Conservation (phyloP, 2,797 vertebrate species). For the Hemibagrus guttatus region DNA sequence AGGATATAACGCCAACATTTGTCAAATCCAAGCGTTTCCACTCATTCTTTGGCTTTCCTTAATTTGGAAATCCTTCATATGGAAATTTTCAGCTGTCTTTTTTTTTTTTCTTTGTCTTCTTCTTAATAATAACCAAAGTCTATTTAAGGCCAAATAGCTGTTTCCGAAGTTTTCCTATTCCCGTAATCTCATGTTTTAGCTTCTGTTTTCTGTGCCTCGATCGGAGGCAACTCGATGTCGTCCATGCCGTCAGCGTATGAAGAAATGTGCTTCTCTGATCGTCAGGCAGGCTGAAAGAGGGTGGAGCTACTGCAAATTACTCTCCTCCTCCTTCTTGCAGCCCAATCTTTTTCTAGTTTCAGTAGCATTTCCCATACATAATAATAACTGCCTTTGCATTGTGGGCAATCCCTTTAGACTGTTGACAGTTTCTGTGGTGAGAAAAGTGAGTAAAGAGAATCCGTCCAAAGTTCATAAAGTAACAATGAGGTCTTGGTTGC, state of each 20-base stretch:
- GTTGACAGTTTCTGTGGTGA: neutral
- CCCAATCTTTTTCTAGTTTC: neutral
- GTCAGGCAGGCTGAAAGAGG: neutral
- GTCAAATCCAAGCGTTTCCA: neutral
- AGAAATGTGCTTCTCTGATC: neutral
- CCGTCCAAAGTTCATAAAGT: too few species aligned
- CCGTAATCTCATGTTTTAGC: neutral
- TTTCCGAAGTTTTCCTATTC: neutral
- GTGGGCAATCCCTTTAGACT: too few species aligned
- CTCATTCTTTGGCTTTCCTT: neutral
- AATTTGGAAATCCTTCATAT: neutral
- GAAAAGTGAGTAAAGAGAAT: neutral
- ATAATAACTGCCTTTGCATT: neutral
- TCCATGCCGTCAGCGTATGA: neutral
- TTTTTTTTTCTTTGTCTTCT: too few species aligned
- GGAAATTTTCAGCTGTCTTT: neutral
- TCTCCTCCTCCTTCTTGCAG: neutral
- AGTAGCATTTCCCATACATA: neutral
- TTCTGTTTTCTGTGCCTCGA: neutral
- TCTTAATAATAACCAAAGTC: neutral
- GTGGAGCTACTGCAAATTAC: slow-evolving; percentile 11
- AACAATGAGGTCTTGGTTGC: neutral
- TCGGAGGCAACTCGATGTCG: neutral
- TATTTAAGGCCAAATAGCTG: neutral
- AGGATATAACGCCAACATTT: neutral